Base-by-base conservation (phyloP, 2,888 invertebrate species). In the Euclidia mi region DNA sequence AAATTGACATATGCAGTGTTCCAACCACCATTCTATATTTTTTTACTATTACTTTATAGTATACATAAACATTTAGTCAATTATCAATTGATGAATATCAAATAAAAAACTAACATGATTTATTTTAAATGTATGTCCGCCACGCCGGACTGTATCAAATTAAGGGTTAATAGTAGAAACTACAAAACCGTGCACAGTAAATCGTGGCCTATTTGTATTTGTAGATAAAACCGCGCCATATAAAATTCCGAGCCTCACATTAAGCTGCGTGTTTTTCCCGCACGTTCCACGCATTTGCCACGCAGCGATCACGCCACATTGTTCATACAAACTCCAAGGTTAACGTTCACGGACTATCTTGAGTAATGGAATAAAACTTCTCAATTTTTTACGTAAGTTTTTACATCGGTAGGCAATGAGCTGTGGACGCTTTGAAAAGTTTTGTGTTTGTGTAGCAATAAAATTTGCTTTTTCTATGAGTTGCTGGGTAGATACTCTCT, bases 281-380 rank as follows among this genome's bases (percentile, higher is more conserved):
- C 55, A 55, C 55, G 55, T 55, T 31, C 35, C 29, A 55, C 44
- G 44, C 43, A 56, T 49, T 34, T 25, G n/a, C 37, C 32, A 49
- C 56, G 56, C 40, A 11, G 32, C 35, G 44, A 43, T 56, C 48
- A 49, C 44, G 44, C 56, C 28, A 38, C 44, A 29, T 15, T n/a
- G 35, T 43, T 53, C 47, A 47, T 31, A 34, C 47, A 37, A 37
- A 55, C 45, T 47, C 6, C 38, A 28, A 40, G 34, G 37, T 15
- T 28, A 41, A 48, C 31, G 25, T 44, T 55, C 25, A 38, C 37
- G n/a, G 11, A 12, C 14, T 25, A n/a, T n/a, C n/a, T 25, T 40
- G 44, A 48, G 38, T 49, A 43, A 56, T 56, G 56, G 44, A 56
- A 56, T 48, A 55, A 56, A 44, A 56, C 40, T 56, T 32, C 31